A percentile compares a stretch with the other conserved stretches of the same genome.
Evolutionary conservation across 2,888 invertebrate species (phyloP).

Genomic region (Hirtodrosophila cameraria): DNA sequence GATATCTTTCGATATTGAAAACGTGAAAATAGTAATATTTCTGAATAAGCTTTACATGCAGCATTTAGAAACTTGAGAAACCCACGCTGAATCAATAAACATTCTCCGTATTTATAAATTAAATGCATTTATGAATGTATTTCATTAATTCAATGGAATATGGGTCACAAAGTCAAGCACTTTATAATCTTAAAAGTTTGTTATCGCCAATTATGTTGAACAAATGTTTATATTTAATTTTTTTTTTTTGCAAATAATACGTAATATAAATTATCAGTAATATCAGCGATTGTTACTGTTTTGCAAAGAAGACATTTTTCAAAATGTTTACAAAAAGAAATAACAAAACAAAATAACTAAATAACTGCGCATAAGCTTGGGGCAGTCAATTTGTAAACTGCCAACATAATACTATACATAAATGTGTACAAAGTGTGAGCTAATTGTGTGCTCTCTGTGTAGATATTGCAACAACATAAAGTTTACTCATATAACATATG

Average conservation of each 20-base stretch:
- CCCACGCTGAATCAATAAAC: neutral
- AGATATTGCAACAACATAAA: constrained; percentile 17
- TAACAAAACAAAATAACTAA: neutral
- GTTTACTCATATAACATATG: constrained; percentile 12
- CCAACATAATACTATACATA: too few relatives aligned
- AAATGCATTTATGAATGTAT: constrained; percentile 1
- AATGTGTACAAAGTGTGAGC: constrained; percentile 25
- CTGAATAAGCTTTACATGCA: too few relatives aligned
- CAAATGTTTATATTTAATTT: neutral
- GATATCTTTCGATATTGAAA: too few relatives aligned
- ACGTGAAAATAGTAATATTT: too few relatives aligned
- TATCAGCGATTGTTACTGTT: neutral
- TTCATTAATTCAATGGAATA: constrained; percentile 9
- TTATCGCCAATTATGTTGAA: constrained; percentile 29
- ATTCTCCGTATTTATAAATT: neutral
- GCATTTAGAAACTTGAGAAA: neutral
- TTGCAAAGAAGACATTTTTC: neutral
- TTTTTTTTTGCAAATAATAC: neutral
- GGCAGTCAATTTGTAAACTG: constrained; percentile 23
- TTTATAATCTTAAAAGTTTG: constrained; percentile 28
- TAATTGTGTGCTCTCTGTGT: constrained; percentile 29
- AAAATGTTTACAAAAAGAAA: neutral
- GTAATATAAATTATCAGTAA: neutral
- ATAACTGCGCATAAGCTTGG: constrained; percentile 20
- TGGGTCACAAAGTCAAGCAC: constrained; percentile 50